phyloP scores from a whole-genome alignment of 2,797 vertebrate species.

The Characodon lateralis region DNA sequence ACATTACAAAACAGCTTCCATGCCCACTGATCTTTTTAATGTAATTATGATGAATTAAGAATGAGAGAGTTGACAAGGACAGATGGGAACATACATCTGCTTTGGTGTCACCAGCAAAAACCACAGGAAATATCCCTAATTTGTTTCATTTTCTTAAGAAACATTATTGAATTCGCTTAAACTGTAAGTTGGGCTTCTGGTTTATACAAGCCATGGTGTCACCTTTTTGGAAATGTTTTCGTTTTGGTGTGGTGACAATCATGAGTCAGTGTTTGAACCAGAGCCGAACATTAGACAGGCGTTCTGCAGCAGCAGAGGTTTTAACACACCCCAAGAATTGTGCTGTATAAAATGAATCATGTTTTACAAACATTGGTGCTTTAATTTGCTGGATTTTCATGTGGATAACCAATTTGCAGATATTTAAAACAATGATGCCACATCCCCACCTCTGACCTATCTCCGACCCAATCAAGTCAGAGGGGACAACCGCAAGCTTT shows the following conservation, averaged over 20 bases:
- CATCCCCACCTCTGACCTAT: not conserved
- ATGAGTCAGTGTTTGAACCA: slow-evolving; percentile 2
- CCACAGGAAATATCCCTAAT: not conserved
- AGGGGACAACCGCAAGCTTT: not conserved
- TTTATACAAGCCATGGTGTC: slow-evolving; percentile 12
- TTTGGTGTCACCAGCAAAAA: not conserved
- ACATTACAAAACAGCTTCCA: slow-evolving; percentile 34
- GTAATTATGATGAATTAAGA: slow-evolving; percentile 22
- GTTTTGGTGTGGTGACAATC: too few species aligned
- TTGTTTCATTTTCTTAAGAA: not conserved
- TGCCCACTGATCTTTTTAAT: slow-evolving; percentile 9
- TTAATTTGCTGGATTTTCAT: not conserved
- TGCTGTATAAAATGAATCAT: not conserved
- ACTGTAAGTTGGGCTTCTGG: not conserved
- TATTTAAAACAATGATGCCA: not conserved
- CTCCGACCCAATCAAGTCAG: not conserved
- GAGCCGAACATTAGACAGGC: not conserved
- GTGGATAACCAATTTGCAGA: not conserved
- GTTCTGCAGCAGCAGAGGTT: not conserved
- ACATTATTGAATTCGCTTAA: not conserved
- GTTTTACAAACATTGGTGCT: not conserved
- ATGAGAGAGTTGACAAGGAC: not conserved
- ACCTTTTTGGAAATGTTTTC: not conserved
- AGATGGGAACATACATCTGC: slow-evolving; percentile 1
- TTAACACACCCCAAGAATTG: not conserved